Conservation (phyloP, 1,140 invertebrate genomes). For the Adoxophyes honmai region DNA sequence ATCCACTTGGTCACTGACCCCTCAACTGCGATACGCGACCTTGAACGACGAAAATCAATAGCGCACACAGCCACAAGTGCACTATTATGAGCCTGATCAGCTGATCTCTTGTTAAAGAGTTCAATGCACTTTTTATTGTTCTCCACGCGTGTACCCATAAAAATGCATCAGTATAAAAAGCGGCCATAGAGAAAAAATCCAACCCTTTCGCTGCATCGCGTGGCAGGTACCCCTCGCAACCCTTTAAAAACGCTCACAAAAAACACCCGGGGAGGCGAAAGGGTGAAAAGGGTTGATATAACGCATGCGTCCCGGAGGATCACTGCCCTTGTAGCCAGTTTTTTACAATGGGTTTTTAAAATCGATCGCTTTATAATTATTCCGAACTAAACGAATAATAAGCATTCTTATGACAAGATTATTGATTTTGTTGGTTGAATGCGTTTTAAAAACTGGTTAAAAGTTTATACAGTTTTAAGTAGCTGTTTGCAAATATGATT, state of each 20-base stretch:
- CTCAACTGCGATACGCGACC: slow-evolving; percentile 35
- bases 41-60: slow-evolving; percentile 70
- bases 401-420: neutral
- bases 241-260: slow-evolving; percentile 72
- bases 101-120: slow-evolving; percentile 61
- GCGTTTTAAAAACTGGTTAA: too few relatives aligned
- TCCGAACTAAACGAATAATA: slow-evolving; percentile 9
- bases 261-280: slow-evolving; percentile 68
- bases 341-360: slow-evolving; percentile 24
- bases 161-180: slow-evolving; percentile 55
- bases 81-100: slow-evolving; percentile 61
- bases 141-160: slow-evolving; percentile 43
- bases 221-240: slow-evolving; percentile 72
- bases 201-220: slow-evolving; percentile 60
- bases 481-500: too few relatives aligned
- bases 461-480: too few relatives aligned
- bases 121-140: slow-evolving; percentile 70
- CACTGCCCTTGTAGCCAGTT: slow-evolving; percentile 67
- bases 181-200: slow-evolving; percentile 61
- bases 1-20: neutral
- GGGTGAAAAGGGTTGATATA: slow-evolving; percentile 72
- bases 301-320: slow-evolving; percentile 68
- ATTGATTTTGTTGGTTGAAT: neutral
- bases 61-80: slow-evolving; percentile 56
- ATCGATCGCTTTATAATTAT: slow-evolving; percentile 7